phyloP scores from a whole-genome alignment of 1,140 invertebrate species.

The Drosophila grimshawi region DNA sequence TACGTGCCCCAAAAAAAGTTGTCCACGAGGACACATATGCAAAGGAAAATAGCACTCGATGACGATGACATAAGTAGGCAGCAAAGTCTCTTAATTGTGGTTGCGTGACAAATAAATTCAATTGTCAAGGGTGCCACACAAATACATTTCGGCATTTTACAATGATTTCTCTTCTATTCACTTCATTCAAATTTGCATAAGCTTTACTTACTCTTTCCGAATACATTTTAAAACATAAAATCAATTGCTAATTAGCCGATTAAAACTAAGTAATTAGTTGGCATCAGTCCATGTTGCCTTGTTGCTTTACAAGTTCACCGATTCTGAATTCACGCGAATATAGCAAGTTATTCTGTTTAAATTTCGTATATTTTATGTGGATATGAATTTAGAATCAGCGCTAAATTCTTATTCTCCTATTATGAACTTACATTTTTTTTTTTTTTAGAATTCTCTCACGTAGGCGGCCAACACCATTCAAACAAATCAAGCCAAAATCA shows the following conservation, averaged over 20 bases:
- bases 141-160: conserved; percentile 35
- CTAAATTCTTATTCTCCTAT: too few species aligned
- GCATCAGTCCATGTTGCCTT: too few species aligned
- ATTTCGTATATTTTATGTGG: too few species aligned
- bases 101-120: conserved; percentile 37
- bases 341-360: too few species aligned
- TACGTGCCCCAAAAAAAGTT: conserved; percentile 54
- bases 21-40: conserved; percentile 40
- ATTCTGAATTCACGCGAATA: too few species aligned
- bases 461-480: too few species aligned
- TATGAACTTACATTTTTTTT: neutral
- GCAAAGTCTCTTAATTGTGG: conserved; percentile 58
- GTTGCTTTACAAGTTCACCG: too few species aligned
- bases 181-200: neutral
- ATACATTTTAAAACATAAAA: too few species aligned
- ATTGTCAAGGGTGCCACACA: conserved; percentile 14
- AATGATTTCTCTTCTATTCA: too few species aligned
- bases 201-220: neutral
- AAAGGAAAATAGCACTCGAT: conserved; percentile 17
- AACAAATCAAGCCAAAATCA: conserved; percentile 67
- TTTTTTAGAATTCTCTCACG: neutral
- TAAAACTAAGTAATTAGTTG: too few species aligned
- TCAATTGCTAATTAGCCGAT: too few species aligned
- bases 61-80: conserved; percentile 45
- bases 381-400: too few species aligned